phyloP scores from a whole-genome alignment of 2,888 invertebrate genomes.

The Pyralis farinalis region DNA sequence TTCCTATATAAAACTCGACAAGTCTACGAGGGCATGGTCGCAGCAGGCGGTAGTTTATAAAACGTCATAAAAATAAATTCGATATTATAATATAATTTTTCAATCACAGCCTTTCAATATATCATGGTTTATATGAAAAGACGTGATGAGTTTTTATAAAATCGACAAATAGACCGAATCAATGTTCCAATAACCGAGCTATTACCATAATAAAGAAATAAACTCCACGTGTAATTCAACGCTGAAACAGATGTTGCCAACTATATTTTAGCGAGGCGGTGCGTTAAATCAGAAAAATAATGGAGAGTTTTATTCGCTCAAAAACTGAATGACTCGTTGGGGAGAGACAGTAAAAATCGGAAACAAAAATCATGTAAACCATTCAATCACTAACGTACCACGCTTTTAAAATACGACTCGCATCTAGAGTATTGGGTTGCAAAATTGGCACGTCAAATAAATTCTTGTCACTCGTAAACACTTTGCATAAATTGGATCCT shows the following conservation, averaged over 20 bases:
- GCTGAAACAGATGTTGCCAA: conserved; percentile 2
- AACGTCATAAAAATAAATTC: too few species aligned
- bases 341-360: conserved; percentile 2
- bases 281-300: background rate
- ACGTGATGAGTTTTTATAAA: too few species aligned
- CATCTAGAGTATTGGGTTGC: conserved; percentile 39
- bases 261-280: background rate
- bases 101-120: too few species aligned
- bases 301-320: conserved; percentile 9
- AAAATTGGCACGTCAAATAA: conserved; percentile 70
- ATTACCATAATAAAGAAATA: background rate
- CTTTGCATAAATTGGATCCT: conserved; percentile 73
- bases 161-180: too few species aligned
- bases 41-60: too few species aligned
- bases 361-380: conserved; percentile 36
- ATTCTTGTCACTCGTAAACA: conserved; percentile 73
- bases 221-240: background rate
- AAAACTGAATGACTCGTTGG: background rate
- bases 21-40: too few species aligned
- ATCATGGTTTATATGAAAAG: too few species aligned
- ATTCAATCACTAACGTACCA: conserved; percentile 42
- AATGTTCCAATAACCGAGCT: background rate
- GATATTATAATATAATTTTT: too few species aligned
- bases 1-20: too few species aligned
- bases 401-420: conserved; percentile 45